Percentiles rank a stretch among this genome's conserved stretches.
These are phyloP conservation scores for Periplaneta americana DNA, from an alignment of 1,140 invertebrate species.

Conservation along the genomic window DNA sequence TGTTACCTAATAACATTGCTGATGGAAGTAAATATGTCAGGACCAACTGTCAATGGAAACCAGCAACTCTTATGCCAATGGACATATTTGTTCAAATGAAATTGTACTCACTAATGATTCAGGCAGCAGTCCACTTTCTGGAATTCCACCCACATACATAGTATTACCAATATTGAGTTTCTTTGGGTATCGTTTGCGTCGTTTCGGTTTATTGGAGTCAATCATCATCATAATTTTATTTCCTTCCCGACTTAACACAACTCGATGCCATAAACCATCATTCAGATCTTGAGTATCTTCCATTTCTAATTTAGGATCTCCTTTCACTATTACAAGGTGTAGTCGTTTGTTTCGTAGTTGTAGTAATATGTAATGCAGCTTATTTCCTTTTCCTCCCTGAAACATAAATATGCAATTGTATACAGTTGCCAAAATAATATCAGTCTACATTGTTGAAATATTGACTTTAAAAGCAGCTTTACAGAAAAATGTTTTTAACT, in stretches of 20 bases:
- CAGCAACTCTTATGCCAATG: too few relatives aligned
- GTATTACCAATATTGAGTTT: slow-evolving; percentile 61
- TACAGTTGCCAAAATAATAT: background rate
- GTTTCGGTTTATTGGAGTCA: slow-evolving; percentile 37
- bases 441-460: too few relatives aligned
- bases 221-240: slow-evolving; percentile 32
- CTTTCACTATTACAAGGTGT: slow-evolving; percentile 54
- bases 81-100: slow-evolving; percentile 15
- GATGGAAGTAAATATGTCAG: too few relatives aligned
- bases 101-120: slow-evolving; percentile 23
- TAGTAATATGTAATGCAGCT: slow-evolving; percentile 64
- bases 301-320: slow-evolving; percentile 56
- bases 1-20: too few relatives aligned
- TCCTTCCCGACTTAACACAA: slow-evolving; percentile 50
- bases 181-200: slow-evolving; percentile 29
- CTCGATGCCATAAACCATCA: slow-evolving; percentile 81
- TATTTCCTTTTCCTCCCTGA: slow-evolving; percentile 57
- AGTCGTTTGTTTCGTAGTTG: slow-evolving; percentile 66
- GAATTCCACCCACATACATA: slow-evolving; percentile 74
- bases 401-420: slow-evolving; percentile 3
- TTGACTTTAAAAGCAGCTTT: too few relatives aligned
- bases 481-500: too few relatives aligned
- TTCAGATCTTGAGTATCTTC: slow-evolving; percentile 55
- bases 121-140: slow-evolving; percentile 43
- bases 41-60: too few relatives aligned